Base-by-base conservation (phyloP, 2,797 vertebrate genomes). In the Malurus leucopterus region DNA sequence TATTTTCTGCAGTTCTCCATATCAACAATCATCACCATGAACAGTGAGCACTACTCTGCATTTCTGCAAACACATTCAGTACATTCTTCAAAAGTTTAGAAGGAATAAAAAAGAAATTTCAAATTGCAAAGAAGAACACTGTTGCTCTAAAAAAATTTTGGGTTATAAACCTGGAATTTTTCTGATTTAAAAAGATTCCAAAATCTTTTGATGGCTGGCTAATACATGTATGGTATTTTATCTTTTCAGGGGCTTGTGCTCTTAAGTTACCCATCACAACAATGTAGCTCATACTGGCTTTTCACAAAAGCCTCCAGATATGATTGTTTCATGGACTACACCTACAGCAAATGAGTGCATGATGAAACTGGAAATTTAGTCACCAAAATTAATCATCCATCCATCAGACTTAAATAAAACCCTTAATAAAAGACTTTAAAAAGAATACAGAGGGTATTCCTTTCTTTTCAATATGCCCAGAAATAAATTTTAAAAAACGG, bases 91-190 rank as follows among this genome's bases (percentile, higher is more conserved):
- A 22, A 67, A 67, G 15, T 43, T 58, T 46, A 55, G 54, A 54
- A 70, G 15, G 7, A 51, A 86, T 58, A 41, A 38, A 68, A 73
- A 38, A 8, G 4, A 79, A 69, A 38, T 53, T 73, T 5, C 4
- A 65, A 88, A 67, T 27, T 69, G 3, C 22, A 58, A 40, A 77
- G 23, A 57, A 49, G 18, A 59, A 11, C 11, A 43, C 21, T 44
- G 6, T 27, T 73, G n/a, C 36, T 9, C 18, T 74, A 58, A 59
- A 29, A 29, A 61, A 59, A 8, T n/a, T n/a, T 76, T 55, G 15
- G 4, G 34, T 1, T 30, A 54, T 38, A 46, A 79, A 34, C 4
- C 5, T 41, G 6, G 2, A 15, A 1, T 6, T 5, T 6, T 81
- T 49, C n/a, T 46, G 8, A 34, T 79, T 54, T 61, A 22, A 40